phyloP scores from a whole-genome alignment of 1,140 invertebrate genomes.

The Bicyclus anynana region DNA sequence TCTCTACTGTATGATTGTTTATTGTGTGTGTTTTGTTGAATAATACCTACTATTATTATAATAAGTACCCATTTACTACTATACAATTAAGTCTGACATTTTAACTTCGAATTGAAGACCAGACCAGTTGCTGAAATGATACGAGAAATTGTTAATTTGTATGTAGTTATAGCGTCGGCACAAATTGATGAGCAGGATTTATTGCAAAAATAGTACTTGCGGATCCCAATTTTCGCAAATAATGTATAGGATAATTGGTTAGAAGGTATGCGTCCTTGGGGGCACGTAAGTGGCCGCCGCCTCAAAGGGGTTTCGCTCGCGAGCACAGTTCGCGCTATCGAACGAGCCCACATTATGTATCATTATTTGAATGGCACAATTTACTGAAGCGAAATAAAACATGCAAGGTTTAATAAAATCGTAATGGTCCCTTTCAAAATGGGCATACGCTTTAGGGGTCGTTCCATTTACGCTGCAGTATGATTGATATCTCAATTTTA shows the following conservation, averaged over 20 bases:
- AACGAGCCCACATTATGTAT: conserved; percentile 62
- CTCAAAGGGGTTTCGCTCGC: not conserved
- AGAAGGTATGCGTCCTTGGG: not conserved
- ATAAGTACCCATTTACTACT: too few relatives aligned
- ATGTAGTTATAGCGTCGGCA: too few relatives aligned
- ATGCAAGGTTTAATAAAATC: conserved; percentile 11
- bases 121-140: too few relatives aligned
- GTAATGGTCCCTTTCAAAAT: conserved; percentile 2
- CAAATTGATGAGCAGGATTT: not conserved
- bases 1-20: not conserved
- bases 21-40: not conserved
- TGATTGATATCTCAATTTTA: not conserved
- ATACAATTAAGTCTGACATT: too few relatives aligned
- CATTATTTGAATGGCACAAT: conserved; percentile 70
- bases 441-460: not conserved
- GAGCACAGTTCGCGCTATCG: conserved; percentile 39
- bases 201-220: not conserved
- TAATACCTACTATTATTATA: not conserved
- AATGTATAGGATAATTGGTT: not conserved
- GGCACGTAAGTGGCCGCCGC: not conserved
- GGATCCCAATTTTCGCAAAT: not conserved
- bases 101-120: too few relatives aligned
- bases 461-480: not conserved
- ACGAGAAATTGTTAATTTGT: too few relatives aligned
- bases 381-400: conserved; percentile 43